Evolutionary conservation across 2,888 invertebrate genomes (phyloP).

Genomic region (Plagodis pulveraria): DNA sequence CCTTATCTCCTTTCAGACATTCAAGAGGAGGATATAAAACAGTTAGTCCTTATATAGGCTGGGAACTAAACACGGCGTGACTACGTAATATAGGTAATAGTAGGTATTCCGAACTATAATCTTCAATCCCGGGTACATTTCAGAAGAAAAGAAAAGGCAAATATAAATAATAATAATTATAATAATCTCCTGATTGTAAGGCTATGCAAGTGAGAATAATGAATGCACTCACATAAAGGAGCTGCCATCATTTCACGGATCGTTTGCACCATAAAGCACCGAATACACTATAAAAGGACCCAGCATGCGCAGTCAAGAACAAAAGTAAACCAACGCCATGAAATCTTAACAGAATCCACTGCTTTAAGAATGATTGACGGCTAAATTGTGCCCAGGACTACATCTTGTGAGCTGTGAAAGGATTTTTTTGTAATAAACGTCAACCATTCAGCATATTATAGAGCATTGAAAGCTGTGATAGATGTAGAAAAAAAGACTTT

Average conservation of each 20-base stretch:
- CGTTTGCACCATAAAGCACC: slow-evolving; percentile 61
- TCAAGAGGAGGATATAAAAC: too few relatives aligned
- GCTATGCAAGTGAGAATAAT: slow-evolving; percentile 23
- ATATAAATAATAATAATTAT: too few relatives aligned
- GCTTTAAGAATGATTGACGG: slow-evolving; percentile 67
- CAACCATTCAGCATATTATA: slow-evolving; percentile 47
- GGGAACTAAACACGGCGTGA: too few relatives aligned
- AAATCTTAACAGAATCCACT: slow-evolving; percentile 56
- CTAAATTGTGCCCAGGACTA: slow-evolving; percentile 58
- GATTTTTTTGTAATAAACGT: slow-evolving; percentile 54
- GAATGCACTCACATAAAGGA: slow-evolving; percentile 44
- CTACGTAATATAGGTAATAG: too few relatives aligned
- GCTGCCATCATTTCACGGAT: slow-evolving; percentile 69
- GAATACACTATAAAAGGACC: slow-evolving; percentile 46
- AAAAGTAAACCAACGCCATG: slow-evolving; percentile 54
- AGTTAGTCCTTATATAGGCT: too few relatives aligned
- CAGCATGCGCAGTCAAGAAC: slow-evolving; percentile 41
- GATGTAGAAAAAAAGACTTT: slow-evolving; percentile 43
- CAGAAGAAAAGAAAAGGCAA: too few relatives aligned
- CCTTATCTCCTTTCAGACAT: too few relatives aligned
- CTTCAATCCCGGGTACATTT: too few relatives aligned
- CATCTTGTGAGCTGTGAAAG: slow-evolving; percentile 13
- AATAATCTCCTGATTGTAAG: background rate
- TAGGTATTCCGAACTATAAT: too few relatives aligned
- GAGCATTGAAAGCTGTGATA: slow-evolving; percentile 43